Evolutionary conservation across 2,888 invertebrate genomes (phyloP).

Genomic region (Caenorhabditis auriculariae): DNA sequence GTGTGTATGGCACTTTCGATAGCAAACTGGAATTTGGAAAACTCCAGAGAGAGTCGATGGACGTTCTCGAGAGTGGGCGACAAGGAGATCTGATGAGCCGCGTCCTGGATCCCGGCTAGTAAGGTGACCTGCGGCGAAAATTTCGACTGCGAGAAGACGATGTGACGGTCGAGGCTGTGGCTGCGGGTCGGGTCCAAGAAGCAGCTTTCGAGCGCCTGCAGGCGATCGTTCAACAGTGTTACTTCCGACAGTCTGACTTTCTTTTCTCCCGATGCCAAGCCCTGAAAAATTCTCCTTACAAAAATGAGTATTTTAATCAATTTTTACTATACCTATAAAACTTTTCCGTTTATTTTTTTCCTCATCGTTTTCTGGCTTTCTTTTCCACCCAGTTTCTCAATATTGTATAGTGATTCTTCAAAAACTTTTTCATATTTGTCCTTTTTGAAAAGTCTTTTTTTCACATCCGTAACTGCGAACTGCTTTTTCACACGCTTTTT

Average conservation of each 20-base stretch:
- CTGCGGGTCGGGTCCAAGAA: slow-evolving; percentile 8
- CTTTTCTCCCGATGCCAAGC: background rate
- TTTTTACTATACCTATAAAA: background rate
- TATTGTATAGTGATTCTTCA: too few species aligned
- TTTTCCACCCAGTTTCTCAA: too few species aligned
- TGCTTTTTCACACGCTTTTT: too few species aligned
- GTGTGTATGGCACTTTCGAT: slow-evolving; percentile 46
- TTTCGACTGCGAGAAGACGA: slow-evolving; percentile 20
- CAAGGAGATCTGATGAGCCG: slow-evolving; percentile 22
- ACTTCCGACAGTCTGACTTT: background rate
- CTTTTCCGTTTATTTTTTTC: too few species aligned
- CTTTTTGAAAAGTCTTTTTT: too few species aligned
- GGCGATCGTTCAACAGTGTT: background rate
- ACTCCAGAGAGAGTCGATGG: slow-evolving; percentile 12
- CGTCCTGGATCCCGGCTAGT: slow-evolving; percentile 38
- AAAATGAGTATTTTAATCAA: background rate
- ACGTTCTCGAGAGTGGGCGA: slow-evolving; percentile 1
- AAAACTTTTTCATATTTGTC: too few species aligned
- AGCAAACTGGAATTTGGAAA: slow-evolving; percentile 42
- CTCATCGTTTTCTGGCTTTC: too few species aligned
- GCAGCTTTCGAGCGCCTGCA: slow-evolving; percentile 1
- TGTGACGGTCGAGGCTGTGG: slow-evolving; percentile 1
- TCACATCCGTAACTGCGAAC: too few species aligned
- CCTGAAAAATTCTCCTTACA: slow-evolving; percentile 4
- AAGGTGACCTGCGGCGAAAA: slow-evolving; percentile 14